A percentile compares a stretch with the other conserved stretches of the same genome.
These are phyloP conservation scores for Dicycla oo DNA, from an alignment of 2,888 invertebrate species.

Conservation along the genomic window DNA sequence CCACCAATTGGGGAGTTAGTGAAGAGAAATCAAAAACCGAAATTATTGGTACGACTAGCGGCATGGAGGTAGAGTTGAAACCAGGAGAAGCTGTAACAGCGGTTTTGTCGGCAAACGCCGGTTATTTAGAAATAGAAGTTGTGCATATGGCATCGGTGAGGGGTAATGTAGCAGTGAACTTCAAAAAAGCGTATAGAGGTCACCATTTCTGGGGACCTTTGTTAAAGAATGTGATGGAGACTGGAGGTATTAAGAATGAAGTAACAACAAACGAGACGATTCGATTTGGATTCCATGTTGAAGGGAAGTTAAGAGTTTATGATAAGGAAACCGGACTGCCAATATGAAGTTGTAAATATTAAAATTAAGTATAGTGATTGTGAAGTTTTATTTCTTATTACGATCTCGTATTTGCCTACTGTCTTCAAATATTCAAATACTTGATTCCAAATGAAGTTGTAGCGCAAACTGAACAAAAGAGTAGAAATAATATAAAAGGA, in stretches of 20 bases:
- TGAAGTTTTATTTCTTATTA: conserved; percentile 6
- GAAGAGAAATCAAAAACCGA: conserved; percentile 78
- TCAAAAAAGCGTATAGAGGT: conserved; percentile 69
- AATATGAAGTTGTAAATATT: conserved; percentile 56
- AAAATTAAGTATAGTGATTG: background rate
- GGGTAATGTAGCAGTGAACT: conserved; percentile 82
- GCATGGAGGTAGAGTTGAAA: conserved; percentile 78
- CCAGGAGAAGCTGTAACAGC: conserved; percentile 80
- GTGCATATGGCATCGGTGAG: conserved; percentile 73
- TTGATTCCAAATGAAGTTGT: too few species aligned
- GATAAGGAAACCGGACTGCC: conserved; percentile 76
- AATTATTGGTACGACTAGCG: conserved; percentile 77
- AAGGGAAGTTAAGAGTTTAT: conserved; percentile 78
- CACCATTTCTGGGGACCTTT: conserved; percentile 82
- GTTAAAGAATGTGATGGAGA: conserved; percentile 72
- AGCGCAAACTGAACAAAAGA: too few species aligned
- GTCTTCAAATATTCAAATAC: background rate
- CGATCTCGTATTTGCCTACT: background rate
- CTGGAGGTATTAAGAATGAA: conserved; percentile 73
- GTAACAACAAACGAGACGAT: conserved; percentile 71
- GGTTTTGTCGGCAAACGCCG: conserved; percentile 76
- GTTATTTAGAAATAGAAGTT: conserved; percentile 78
- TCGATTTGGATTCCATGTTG: conserved; percentile 77
- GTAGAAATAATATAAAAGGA: too few species aligned
- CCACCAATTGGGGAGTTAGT: conserved; percentile 77